Conservation (phyloP, 2,797 vertebrate genomes). For the Sebastes trivittatus region DNA sequence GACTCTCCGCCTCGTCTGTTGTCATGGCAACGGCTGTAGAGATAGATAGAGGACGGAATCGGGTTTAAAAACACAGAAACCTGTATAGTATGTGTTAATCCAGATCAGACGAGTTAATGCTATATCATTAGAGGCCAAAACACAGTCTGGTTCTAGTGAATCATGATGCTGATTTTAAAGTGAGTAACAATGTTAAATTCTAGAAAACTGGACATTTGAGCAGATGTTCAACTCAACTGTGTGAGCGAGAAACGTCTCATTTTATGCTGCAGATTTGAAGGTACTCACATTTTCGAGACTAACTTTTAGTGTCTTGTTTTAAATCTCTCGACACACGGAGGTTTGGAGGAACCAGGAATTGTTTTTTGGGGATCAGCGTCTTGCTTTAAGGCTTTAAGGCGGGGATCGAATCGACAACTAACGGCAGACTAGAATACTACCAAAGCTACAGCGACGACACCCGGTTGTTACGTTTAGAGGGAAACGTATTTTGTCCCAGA, state of each 20-base stretch:
- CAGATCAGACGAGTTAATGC: not conserved
- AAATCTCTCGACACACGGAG: not conserved
- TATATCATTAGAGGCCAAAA: not conserved
- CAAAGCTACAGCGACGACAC: too few species aligned
- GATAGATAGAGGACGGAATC: not conserved
- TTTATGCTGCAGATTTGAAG: not conserved
- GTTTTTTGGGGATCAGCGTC: not conserved
- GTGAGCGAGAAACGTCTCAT: not conserved
- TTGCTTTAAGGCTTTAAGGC: not conserved
- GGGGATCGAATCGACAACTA: not conserved
- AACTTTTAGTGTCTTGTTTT: not conserved
- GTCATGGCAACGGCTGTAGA: constrained; percentile 80
- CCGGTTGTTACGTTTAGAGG: too few species aligned
- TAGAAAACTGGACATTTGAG: not conserved
- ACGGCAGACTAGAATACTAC: not conserved
- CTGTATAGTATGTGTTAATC: not conserved
- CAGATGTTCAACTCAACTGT: not conserved
- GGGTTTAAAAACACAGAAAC: not conserved
- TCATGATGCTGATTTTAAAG: not conserved
- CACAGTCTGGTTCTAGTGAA: not conserved
- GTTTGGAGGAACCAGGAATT: not conserved
- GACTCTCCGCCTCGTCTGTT: constrained; percentile 87
- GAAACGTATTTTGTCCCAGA: too few species aligned
- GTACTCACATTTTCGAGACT: not conserved
- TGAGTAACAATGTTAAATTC: too few species aligned